These are phyloP conservation scores for Carettochelys insculpta DNA, from an alignment of 2,113 vertebrate species.

Conservation along the genomic window DNA sequence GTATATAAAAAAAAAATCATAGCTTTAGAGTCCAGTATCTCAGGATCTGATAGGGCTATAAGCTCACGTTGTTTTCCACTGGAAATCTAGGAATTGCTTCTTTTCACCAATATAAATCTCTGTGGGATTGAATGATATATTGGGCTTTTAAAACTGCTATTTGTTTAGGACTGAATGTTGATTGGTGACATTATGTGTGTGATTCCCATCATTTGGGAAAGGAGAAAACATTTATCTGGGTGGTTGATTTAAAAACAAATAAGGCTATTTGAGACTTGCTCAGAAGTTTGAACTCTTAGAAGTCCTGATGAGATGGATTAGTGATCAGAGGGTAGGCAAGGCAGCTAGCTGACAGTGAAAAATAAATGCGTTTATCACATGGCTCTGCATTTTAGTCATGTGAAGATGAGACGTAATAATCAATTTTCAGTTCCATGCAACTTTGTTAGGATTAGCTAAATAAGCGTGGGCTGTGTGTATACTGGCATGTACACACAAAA, in stretches of 20 bases:
- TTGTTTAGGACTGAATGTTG: not conserved
- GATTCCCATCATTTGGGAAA: not conserved
- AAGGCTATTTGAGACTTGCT: not conserved
- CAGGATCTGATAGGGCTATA: not conserved
- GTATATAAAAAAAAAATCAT: not conserved
- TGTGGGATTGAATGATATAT: not conserved
- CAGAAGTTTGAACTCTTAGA: constrained; percentile 20
- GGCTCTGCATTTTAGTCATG: not conserved
- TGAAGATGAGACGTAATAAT: not conserved
- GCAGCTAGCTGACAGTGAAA: accelerated
- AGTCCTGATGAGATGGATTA: constrained; percentile 18
- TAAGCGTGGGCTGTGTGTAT: not conserved
- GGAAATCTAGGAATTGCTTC: not conserved
- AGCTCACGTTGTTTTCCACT: not conserved
- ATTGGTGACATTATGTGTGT: not conserved
- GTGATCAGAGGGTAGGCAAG: not conserved
- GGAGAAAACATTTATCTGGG: not conserved
- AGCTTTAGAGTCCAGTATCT: not conserved
- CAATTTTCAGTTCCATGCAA: not conserved
- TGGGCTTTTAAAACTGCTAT: not conserved
- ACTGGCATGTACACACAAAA: not conserved
- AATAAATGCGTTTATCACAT: not conserved
- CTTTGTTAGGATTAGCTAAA: not conserved
- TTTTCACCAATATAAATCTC: not conserved
- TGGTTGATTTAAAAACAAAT: not conserved